These are phyloP conservation scores for Jordanella pulchra DNA, from an alignment of 2,797 vertebrate species.

Conservation along the genomic window DNA sequence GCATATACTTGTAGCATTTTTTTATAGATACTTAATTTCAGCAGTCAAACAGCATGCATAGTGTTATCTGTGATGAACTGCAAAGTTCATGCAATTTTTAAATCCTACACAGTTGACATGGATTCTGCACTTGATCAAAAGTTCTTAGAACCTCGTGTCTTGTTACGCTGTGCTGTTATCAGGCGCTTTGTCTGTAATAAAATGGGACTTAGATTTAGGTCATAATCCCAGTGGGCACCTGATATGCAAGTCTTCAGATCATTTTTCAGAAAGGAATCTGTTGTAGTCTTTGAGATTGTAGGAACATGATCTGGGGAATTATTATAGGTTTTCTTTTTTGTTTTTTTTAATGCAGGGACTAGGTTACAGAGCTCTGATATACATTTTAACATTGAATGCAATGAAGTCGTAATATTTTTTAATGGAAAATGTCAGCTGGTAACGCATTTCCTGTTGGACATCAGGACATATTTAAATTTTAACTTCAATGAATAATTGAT, in stretches of 20 bases:
- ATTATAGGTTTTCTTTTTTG: background rate
- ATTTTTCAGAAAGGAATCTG: background rate
- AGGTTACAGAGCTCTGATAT: background rate
- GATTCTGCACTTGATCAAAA: constrained; percentile 24
- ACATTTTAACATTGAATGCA: background rate
- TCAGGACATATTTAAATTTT: constrained; percentile 12
- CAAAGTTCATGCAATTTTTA: constrained; percentile 39
- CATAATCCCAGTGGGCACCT: background rate
- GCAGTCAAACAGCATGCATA: background rate
- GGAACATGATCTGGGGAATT: background rate
- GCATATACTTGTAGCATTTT: background rate
- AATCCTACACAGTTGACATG: constrained; percentile 19
- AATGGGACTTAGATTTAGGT: constrained; percentile 3
- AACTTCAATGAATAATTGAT: background rate
- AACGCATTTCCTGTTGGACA: background rate
- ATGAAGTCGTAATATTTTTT: background rate
- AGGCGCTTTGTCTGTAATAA: constrained; percentile 4
- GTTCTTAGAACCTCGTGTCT: constrained; percentile 12
- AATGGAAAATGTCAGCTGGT: background rate
- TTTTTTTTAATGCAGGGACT: background rate
- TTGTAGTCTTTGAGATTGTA: background rate
- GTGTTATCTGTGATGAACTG: constrained; percentile 41
- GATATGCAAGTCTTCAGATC: background rate
- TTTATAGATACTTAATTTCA: background rate
- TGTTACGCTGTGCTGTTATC: constrained; percentile 6